Evolutionary conservation across 2,113 vertebrate genomes (phyloP).

Genomic region (Labrus mixtus): DNA sequence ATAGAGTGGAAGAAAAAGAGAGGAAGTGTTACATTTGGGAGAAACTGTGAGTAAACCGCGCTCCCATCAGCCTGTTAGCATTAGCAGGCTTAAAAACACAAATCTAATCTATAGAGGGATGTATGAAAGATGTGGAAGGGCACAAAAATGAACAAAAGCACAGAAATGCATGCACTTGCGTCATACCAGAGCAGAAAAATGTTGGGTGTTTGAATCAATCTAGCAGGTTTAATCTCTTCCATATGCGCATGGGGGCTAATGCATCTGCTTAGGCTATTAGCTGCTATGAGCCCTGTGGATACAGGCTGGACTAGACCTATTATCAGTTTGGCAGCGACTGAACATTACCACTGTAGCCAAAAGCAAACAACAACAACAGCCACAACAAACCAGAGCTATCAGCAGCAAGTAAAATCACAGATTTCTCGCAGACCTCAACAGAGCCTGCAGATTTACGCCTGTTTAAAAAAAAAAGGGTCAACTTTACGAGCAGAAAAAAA

Average conservation of each 20-base stretch:
- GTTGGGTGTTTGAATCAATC: conserved; percentile 58
- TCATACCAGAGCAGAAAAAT: conserved; percentile 26
- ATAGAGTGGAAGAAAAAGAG: conserved; percentile 10
- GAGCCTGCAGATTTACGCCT: conserved; percentile 6
- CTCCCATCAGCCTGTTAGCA: conserved; percentile 7
- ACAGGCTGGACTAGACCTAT: conserved; percentile 54
- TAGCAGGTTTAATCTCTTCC: conserved; percentile 78
- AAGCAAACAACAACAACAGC: conserved; percentile 35
- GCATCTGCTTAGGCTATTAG: conserved; percentile 80
- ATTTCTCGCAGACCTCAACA: conserved; percentile 34
- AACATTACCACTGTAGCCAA: conserved; percentile 47
- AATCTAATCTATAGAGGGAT: background rate
- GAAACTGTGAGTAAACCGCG: conserved; percentile 32
- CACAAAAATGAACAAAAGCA: background rate
- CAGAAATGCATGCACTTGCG: conserved; percentile 4
- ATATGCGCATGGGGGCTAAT: conserved; percentile 74
- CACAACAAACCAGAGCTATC: conserved; percentile 20
- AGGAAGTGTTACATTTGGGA: conserved; percentile 18
- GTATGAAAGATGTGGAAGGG: conserved; percentile 1
- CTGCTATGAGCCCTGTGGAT: conserved; percentile 69
- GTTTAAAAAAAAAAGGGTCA: conserved; percentile 60
- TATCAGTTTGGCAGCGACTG: conserved; percentile 58
- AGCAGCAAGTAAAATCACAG: background rate
- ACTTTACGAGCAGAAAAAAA: conserved; percentile 39
- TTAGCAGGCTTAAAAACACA: conserved; percentile 1